Percentiles rank a stretch among this genome's conserved stretches.
These are phyloP conservation scores for Danio aesculapii DNA, from an alignment of 2,797 vertebrate species.

Conservation along the genomic window DNA sequence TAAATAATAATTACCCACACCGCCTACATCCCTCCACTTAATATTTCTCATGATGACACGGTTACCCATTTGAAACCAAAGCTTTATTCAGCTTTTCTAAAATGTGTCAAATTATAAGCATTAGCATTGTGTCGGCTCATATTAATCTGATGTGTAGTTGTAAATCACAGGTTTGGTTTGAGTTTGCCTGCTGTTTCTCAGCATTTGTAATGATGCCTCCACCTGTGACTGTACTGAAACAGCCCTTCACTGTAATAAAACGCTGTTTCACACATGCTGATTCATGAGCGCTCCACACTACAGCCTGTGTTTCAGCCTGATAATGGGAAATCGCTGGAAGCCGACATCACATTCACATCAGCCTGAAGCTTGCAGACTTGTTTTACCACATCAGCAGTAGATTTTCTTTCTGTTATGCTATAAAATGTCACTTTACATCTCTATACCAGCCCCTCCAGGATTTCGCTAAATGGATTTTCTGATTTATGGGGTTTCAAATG, in stretches of 20 bases:
- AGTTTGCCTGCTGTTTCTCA: constrained; percentile 48
- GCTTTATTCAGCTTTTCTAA: neutral
- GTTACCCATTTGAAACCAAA: neutral
- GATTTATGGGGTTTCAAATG: too few species aligned
- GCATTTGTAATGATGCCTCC: constrained; percentile 55
- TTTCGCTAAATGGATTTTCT: too few species aligned
- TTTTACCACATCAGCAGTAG: constrained; percentile 11
- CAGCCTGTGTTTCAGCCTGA: constrained; percentile 8
- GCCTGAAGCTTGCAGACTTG: constrained; percentile 6
- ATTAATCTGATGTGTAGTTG: constrained; percentile 76
- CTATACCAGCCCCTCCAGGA: neutral
- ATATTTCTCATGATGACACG: neutral
- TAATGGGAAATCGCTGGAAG: constrained; percentile 17
- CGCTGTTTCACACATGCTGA: neutral
- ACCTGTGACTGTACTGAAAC: constrained; percentile 57
- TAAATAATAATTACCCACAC: neutral
- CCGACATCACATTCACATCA: neutral
- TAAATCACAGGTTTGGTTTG: constrained; percentile 69
- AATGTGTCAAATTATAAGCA: constrained; percentile 63
- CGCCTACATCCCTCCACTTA: neutral
- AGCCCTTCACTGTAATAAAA: constrained; percentile 1
- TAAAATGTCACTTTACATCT: neutral
- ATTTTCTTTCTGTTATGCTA: neutral
- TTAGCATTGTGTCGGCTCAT: constrained; percentile 74
- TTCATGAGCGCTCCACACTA: neutral